These are phyloP conservation scores for Temnothorax rugatulus DNA, from an alignment of 2,888 invertebrate species.

Conservation along the genomic window DNA sequence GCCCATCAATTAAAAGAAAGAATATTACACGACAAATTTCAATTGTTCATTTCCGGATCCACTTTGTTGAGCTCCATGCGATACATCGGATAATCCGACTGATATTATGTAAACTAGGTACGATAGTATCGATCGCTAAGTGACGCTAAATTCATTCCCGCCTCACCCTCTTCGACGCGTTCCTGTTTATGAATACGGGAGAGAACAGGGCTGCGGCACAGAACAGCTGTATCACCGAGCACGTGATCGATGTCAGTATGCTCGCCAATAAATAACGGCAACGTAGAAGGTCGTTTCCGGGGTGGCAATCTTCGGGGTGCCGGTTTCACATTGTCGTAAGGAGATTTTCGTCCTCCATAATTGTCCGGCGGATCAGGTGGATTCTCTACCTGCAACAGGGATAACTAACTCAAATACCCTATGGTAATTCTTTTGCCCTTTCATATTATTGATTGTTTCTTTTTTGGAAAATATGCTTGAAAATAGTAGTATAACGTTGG, in stretches of 20 bases:
- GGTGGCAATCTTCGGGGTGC: constrained; percentile 77
- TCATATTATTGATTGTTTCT: background rate
- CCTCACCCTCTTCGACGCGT: constrained; percentile 79
- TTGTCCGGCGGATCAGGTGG: constrained; percentile 83
- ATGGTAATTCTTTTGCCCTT: background rate
- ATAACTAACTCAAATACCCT: background rate
- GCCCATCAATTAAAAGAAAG: background rate
- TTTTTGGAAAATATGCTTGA: background rate
- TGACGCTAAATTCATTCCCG: constrained; percentile 62
- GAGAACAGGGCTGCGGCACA: constrained; percentile 76
- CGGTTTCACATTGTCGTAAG: constrained; percentile 90
- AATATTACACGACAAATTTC: constrained; percentile 19
- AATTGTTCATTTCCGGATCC: background rate
- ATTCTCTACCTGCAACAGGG: constrained; percentile 80
- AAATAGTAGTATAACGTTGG: background rate
- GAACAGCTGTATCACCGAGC: constrained; percentile 88
- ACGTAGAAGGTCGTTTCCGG: constrained; percentile 81
- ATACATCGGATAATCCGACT: constrained; percentile 53
- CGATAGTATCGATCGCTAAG: constrained; percentile 53
- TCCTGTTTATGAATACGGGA: constrained; percentile 78
- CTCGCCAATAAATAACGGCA: constrained; percentile 92
- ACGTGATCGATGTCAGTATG: constrained; percentile 97
- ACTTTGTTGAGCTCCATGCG: constrained; percentile 37
- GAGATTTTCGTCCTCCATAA: constrained; percentile 88
- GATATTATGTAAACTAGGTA: constrained; percentile 21